Conservation (phyloP, 2,113 vertebrate genomes). For the Peromyscus maniculatus region DNA sequence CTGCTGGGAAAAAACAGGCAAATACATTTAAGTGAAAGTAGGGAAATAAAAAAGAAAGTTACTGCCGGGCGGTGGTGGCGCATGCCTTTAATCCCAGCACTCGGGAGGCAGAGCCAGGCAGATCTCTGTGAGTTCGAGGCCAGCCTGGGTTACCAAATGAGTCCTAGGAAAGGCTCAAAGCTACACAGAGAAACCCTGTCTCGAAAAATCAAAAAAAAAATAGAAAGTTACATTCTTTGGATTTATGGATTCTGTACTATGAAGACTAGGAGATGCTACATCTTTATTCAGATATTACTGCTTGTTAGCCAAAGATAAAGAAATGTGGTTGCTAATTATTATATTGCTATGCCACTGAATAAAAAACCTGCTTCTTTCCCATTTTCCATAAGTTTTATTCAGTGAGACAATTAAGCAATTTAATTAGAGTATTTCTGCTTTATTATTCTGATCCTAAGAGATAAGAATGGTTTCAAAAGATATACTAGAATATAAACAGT, state of each 20-base stretch:
- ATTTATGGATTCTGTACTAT: background rate
- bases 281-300: background rate
- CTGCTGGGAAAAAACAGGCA: background rate
- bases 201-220: background rate
- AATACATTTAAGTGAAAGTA: background rate
- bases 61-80: no score
- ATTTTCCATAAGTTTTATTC: background rate
- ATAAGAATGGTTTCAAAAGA: background rate
- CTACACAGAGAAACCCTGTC: no score
- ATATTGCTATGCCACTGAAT: background rate
- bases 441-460: background rate
- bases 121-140: no score
- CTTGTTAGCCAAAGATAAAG: background rate
- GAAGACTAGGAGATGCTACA: background rate
- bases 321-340: background rate
- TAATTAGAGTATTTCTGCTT: background rate
- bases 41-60: background rate
- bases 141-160: no score
- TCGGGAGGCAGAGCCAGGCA: no score
- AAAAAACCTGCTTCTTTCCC: background rate
- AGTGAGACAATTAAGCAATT: background rate
- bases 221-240: background rate
- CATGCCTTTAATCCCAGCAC: no score
- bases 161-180: no score
- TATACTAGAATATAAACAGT: background rate